Base-by-base conservation (phyloP, 2,113 vertebrate species). In the Scytalopus superciliaris region DNA sequence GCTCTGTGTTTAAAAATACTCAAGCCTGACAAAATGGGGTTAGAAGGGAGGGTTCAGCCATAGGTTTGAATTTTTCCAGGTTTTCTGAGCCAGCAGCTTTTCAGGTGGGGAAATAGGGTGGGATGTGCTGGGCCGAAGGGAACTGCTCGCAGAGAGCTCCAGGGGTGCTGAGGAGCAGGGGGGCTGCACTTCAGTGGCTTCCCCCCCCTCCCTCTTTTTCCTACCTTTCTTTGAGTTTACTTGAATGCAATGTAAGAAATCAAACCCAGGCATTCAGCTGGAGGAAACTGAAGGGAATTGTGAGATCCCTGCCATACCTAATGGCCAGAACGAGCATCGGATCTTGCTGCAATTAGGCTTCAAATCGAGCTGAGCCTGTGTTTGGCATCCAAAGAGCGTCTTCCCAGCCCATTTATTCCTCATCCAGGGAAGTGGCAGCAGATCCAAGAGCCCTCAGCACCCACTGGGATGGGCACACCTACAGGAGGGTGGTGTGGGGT, bases 21-120 rank as follows among this genome's bases (percentile, higher is more conserved):
- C 89, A 2, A 44, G 69, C 66, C 89, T 96, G 96, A 90, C 92
- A 86, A 94, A 95, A 93, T 55, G 90, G 88, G 96, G 92, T 93
- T 96, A 86, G 87, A 47, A 86, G 73, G 85, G 82, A 91, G 89
- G 77, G 30, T 81, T 84, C 87, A 56, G 75, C 83, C 60, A 1
- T 1, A 73, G 70, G 14, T 73, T 82, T 75, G 84, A 10, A n/a
- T 96, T 91, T 84, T 80, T 68, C 82, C 87, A 70, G 68, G 18
- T 75, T 95, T 94, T 62, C 52, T 31, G 87, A 88, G 72, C 67
- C 75, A 69, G 74, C 18, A 9, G 73, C 33, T 66, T 74, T 77
- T 59, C 62, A 8, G 89, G 50, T 60, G 59, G 79, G 78, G 53
- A 88, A 37, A 35, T 35, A 1, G n/a, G 76, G 39, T 56, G 84